These are phyloP conservation scores for Arrhopalites spinosus DNA, from an alignment of 2,888 invertebrate genomes.

Conservation along the genomic window DNA sequence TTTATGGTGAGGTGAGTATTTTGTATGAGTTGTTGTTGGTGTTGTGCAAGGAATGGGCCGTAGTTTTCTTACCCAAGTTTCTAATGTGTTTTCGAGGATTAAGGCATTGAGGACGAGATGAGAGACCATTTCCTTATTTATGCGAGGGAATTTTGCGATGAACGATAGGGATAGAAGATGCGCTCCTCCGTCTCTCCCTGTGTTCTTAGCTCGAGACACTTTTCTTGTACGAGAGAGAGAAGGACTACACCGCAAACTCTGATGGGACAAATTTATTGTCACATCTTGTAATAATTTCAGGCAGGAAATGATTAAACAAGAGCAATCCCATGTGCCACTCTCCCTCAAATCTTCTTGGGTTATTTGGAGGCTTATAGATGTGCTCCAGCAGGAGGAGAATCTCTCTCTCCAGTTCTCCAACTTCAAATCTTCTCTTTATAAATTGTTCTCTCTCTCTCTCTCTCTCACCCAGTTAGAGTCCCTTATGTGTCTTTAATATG, in stretches of 20 bases:
- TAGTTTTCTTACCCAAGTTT: constrained; percentile 16
- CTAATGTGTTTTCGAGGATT: constrained; percentile 35
- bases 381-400: too few relatives aligned
- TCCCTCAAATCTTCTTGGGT: constrained; percentile 9
- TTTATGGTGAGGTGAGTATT: not conserved
- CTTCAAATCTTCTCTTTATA: constrained; percentile 13
- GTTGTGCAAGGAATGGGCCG: not conserved
- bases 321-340: constrained; percentile 40
- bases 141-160: constrained; percentile 33
- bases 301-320: constrained; percentile 48
- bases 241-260: constrained; percentile 39
- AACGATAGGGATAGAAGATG: constrained; percentile 24
- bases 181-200: too few relatives aligned
- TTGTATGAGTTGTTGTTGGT: not conserved
- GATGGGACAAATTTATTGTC: constrained; percentile 51
- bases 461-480: constrained; percentile 14
- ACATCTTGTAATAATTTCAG: constrained; percentile 48
- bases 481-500: constrained; percentile 39
- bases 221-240: constrained; percentile 11
- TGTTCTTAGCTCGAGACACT: not conserved
- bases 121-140: constrained; percentile 55
- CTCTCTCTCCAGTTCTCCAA: constrained; percentile 18
- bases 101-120: constrained; percentile 37
- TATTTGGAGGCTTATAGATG: not conserved
- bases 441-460: constrained; percentile 25